Evolutionary conservation across 2,113 vertebrate genomes (phyloP), one percentile per base, ranked within the genome.

Genomic region (Prionailurus bengalensis): DNA sequence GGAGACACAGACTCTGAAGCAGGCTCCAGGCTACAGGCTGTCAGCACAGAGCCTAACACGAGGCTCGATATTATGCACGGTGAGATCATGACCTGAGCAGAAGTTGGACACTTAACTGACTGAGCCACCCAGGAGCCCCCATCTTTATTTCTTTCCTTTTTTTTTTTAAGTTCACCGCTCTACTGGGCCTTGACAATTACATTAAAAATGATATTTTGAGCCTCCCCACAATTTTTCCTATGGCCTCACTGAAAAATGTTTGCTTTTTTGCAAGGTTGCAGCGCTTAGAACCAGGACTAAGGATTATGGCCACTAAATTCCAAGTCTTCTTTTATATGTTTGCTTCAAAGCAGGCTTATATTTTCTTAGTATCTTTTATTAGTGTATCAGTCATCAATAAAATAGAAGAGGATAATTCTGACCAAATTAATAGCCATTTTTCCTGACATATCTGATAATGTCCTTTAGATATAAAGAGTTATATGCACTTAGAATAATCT

Each of bases 401-500:
- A 95, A 74, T 14, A 61, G 36, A 83, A 86, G n/a, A 95, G 79
- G 74, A 45, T 89, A 88, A 94, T 83, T 29, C 25, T 92, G 80
- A 65, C 70, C 71, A 95, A 94, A 90, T 95, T 92, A 92, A 85
- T 48, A 82, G 45, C 11, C 5, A 61, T 81, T 95, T 94, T 88
- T 95, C 66, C 58, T 68, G 39, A 70, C 36, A 71, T 48, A 87
- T 71, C 76, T 96, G 83, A 81, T 83, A 88, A 90, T 55, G 14
- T 2, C 31, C 33, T 88, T 92, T 92, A 53, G 29, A 83, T 91
- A 80, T 61, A 97, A 76, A 89, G 42, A 29, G 11, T 58, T 53
- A 70, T 53, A 51, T n/a, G 66, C 65, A 76, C 81, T 97, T 92
- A 79, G 92, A 92, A 85, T 89, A 93, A 97, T 94, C 91, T 70